A percentile compares a stretch with the other conserved stretches of the same genome.
phyloP scores from a whole-genome alignment of 2,113 vertebrate genomes.

The Probosciger aterrimus region DNA sequence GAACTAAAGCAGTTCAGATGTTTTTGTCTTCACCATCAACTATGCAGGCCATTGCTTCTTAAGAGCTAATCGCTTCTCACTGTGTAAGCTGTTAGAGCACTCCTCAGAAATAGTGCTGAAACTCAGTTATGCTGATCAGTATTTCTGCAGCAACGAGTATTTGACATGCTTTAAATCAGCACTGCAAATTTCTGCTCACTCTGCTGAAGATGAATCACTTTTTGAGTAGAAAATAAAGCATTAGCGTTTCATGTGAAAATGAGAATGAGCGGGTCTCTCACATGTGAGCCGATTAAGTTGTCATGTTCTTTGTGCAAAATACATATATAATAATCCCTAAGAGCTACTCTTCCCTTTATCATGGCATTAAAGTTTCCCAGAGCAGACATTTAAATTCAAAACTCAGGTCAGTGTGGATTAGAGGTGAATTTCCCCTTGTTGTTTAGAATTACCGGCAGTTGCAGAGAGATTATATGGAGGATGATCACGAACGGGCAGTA shows the following conservation, averaged over 20 bases:
- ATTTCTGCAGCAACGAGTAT: constrained; percentile 9
- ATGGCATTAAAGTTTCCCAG: constrained; percentile 49
- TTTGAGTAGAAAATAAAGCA: background rate
- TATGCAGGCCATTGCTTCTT: background rate
- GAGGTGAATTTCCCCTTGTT: constrained; percentile 92
- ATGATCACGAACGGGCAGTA: constrained; percentile 97
- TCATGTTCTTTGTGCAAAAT: background rate
- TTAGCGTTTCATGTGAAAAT: background rate
- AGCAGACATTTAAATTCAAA: constrained; percentile 63
- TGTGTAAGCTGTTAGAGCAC: background rate
- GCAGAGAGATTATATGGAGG: constrained; percentile 99
- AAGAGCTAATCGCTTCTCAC: background rate
- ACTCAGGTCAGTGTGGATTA: constrained; percentile 78
- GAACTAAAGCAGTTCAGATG: background rate
- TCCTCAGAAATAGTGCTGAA: background rate
- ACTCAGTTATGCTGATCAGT: background rate
- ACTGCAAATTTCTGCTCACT: background rate
- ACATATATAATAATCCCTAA: background rate
- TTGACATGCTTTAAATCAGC: background rate
- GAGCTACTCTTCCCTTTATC: constrained; percentile 2
- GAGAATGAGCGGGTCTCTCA: background rate
- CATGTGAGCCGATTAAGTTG: background rate
- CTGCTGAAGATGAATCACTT: background rate
- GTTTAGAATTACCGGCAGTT: constrained; percentile 98
- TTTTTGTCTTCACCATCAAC: background rate